phyloP scores from a whole-genome alignment of 2,797 vertebrate genomes.

The Melanotaenia trifasciata region DNA sequence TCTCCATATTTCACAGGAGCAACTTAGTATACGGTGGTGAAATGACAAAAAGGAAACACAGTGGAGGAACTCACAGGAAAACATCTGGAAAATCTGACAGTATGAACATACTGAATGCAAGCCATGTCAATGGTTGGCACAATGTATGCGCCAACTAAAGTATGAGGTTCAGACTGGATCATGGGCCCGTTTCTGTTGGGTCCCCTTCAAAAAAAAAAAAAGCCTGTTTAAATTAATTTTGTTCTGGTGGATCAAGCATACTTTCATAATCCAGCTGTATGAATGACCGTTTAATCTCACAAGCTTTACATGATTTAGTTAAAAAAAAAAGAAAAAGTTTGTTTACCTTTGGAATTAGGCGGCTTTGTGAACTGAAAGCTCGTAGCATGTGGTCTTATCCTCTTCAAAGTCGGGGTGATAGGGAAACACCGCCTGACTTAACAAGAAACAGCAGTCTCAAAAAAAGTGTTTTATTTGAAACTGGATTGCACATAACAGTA shows the following conservation, averaged over 20 bases:
- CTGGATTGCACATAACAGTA: too few relatives aligned
- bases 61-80: conserved; percentile 6
- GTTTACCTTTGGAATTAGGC: background rate
- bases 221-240: conserved; percentile 29
- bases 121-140: conserved; percentile 2
- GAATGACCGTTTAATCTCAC: conserved; percentile 7
- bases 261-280: conserved; percentile 13
- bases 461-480: too few relatives aligned
- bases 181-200: background rate
- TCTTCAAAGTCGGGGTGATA: background rate
- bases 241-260: background rate
- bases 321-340: background rate
- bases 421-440: background rate
- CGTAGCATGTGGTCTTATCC: background rate
- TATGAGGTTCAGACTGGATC: background rate
- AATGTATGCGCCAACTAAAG: background rate
- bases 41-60: conserved; percentile 24
- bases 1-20: conserved; percentile 34
- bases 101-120: conserved; percentile 6
- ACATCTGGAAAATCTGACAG: conserved; percentile 28
- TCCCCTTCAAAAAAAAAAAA: background rate
- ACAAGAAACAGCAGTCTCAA: background rate
- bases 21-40: conserved; percentile 4
- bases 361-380: background rate
- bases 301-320: background rate